phyloP scores from a whole-genome alignment of 2,113 vertebrate genomes.

The Elgaria multicarinata region DNA sequence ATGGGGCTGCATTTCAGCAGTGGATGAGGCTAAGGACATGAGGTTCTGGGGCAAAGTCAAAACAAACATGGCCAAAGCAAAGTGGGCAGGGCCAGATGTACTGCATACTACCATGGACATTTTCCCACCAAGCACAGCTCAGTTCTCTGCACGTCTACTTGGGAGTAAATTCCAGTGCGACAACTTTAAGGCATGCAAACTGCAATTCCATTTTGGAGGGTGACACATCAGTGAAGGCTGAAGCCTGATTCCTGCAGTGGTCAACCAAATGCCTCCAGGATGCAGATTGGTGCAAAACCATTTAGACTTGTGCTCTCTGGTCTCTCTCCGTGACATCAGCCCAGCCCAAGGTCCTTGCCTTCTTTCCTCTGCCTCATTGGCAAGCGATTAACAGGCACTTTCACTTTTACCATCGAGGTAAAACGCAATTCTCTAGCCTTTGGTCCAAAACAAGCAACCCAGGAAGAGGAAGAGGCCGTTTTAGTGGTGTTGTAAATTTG shows the following conservation, averaged over 20 bases:
- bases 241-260: not conserved
- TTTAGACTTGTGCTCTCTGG: not conserved
- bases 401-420: constrained; percentile 49
- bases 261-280: not conserved
- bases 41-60: too few relatives aligned
- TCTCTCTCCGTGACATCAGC: not conserved
- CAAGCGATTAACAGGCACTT: constrained; percentile 36
- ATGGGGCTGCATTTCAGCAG: too few relatives aligned
- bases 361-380: not conserved
- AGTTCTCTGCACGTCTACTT: too few relatives aligned
- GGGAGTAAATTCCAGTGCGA: too few relatives aligned
- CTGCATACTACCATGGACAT: too few relatives aligned
- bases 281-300: not conserved
- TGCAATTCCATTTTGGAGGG: too few relatives aligned
- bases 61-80: too few relatives aligned
- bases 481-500: constrained; percentile 70
- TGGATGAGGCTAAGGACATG: too few relatives aligned
- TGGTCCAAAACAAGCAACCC: constrained; percentile 64
- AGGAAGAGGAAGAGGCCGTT: constrained; percentile 64
- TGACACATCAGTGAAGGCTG: not conserved
- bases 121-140: too few relatives aligned
- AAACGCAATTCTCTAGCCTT: constrained; percentile 32
- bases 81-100: too few relatives aligned
- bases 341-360: not conserved
- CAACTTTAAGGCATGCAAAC: too few relatives aligned